Conservation (phyloP, 2,888 invertebrate genomes). For the Argyra leucocephala region DNA sequence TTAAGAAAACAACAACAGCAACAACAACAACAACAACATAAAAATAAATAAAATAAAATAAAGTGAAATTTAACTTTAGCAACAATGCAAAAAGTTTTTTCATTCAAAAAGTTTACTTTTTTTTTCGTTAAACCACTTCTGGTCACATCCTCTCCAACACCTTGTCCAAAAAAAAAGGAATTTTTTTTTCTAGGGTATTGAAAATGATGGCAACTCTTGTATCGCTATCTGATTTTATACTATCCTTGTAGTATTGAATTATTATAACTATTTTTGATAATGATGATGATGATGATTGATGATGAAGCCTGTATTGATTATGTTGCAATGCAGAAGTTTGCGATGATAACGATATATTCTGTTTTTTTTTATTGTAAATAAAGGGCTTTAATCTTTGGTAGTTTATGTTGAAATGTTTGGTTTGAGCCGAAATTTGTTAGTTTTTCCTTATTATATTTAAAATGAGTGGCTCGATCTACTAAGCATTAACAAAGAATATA, state of each 20-base stretch:
- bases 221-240: neutral
- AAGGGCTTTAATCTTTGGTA: neutral
- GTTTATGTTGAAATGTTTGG: neutral
- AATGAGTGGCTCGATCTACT: too few species aligned
- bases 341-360: constrained; percentile 9
- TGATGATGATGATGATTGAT: neutral
- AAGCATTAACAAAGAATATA: too few species aligned
- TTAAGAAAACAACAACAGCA: neutral
- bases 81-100: constrained; percentile 23
- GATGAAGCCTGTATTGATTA: neutral
- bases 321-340: constrained; percentile 11
- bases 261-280: neutral
- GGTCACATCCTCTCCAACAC: constrained; percentile 7
- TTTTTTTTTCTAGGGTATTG: neutral
- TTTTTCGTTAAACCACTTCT: neutral
- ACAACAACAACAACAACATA: too few species aligned
- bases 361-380: neutral
- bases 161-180: neutral
- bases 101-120: constrained; percentile 16
- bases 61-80: neutral
- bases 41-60: too few species aligned
- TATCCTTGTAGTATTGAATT: neutral
- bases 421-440: too few species aligned
- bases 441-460: too few species aligned
- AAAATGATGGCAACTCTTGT: neutral